phyloP scores from a whole-genome alignment of 2,888 invertebrate genomes.

The Sinohyriopsis cumingii region DNA sequence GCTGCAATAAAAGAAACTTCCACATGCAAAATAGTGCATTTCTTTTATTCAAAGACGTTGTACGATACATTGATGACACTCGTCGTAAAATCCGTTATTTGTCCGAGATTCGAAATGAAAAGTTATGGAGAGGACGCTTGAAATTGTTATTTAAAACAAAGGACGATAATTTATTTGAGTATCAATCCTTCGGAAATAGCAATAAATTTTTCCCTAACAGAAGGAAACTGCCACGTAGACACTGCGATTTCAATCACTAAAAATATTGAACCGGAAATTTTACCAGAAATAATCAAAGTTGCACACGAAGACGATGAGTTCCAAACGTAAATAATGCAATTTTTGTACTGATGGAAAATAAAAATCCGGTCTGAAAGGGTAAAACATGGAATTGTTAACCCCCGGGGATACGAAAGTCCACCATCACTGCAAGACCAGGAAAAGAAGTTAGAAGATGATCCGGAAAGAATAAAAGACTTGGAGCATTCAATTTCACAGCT shows the following conservation, averaged over 20 bases:
- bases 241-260: neutral
- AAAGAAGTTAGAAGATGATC: neutral
- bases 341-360: slow-evolving; percentile 5
- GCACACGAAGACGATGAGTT: neutral
- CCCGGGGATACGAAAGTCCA: slow-evolving; percentile 6
- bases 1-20: no score
- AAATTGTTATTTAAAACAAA: slow-evolving; percentile 4
- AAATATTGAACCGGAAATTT: neutral
- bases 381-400: slow-evolving; percentile 1
- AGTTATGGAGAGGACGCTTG: slow-evolving; percentile 2
- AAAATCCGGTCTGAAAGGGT: neutral
- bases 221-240: neutral
- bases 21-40: neutral
- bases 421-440: neutral
- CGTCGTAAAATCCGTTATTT: slow-evolving; percentile 1
- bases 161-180: neutral
- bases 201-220: slow-evolving; percentile 2
- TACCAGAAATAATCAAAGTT: neutral
- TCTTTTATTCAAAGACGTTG: slow-evolving; percentile 4
- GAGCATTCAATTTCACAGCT: no score
- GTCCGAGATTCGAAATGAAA: slow-evolving; percentile 2
- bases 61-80: neutral
- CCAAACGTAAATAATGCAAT: neutral
- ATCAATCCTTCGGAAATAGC: slow-evolving; percentile 1
- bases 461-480: neutral